Evolutionary conservation across 2,113 vertebrate genomes (phyloP).

Genomic region (Spea bombifrons): DNA sequence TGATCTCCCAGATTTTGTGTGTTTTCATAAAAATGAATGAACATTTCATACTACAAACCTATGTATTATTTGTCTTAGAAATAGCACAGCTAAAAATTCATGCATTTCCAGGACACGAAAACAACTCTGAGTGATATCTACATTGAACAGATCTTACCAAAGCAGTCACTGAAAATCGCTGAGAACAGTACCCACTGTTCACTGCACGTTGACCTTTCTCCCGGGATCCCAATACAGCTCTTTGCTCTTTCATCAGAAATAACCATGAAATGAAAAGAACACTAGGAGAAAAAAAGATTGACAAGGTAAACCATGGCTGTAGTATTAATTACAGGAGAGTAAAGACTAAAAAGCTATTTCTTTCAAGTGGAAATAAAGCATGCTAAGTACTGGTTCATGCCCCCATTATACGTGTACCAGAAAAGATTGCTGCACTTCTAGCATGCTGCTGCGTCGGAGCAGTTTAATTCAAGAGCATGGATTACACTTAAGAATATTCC

Average conservation of each 20-base stretch:
- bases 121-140: too few species aligned
- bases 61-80: too few species aligned
- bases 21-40: too few species aligned
- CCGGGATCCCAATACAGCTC: not conserved
- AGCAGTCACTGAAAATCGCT: not conserved
- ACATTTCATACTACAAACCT: too few species aligned
- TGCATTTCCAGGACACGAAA: too few species aligned
- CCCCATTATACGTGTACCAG: slow-evolving; percentile 3
- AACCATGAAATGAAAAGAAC: slow-evolving; percentile 10
- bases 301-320: slow-evolving; percentile 21
- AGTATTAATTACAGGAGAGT: slow-evolving; percentile 30
- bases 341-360: slow-evolving; percentile 26
- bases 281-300: slow-evolving; percentile 21
- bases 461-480: slow-evolving; percentile 12
- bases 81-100: too few species aligned
- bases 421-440: slow-evolving; percentile 10
- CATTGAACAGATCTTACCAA: too few species aligned
- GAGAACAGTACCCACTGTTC: slow-evolving; percentile 6
- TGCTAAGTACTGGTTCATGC: slow-evolving; percentile 23
- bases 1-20: too few species aligned
- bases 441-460: slow-evolving; percentile 20
- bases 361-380: slow-evolving; percentile 35
- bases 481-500: not conserved
- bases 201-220: not conserved
- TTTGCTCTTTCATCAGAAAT: slow-evolving; percentile 22